These are phyloP conservation scores for Drosophila nr. medialis DNA, from an alignment of 2,888 invertebrate species.

Conservation along the genomic window DNA sequence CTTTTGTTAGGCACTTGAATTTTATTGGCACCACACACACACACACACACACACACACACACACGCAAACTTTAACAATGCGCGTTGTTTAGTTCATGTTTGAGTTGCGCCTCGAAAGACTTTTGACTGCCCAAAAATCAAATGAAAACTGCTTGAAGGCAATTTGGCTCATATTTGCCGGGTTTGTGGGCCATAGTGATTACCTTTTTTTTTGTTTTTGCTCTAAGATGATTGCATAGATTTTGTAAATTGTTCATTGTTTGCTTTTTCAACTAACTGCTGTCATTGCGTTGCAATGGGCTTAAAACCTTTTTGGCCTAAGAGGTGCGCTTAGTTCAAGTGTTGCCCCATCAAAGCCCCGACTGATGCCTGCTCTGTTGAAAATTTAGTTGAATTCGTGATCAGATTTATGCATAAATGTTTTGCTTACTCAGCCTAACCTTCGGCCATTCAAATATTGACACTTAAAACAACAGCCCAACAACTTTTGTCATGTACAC, in stretches of 20 bases:
- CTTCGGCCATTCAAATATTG: conserved; percentile 33
- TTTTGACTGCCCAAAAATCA: conserved; percentile 22
- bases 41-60: not conserved
- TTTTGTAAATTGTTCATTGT: conserved; percentile 56
- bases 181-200: conserved; percentile 35
- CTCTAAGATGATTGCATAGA: conserved; percentile 29
- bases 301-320: not conserved
- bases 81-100: conserved; percentile 30
- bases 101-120: conserved; percentile 8
- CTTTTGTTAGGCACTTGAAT: conserved; percentile 55
- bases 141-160: conserved; percentile 40
- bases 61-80: conserved; percentile 36
- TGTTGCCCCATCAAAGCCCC: conserved; percentile 7
- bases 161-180: conserved; percentile 19
- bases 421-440: conserved; percentile 6
- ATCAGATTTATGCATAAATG: conserved; percentile 12
- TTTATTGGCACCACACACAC: conserved; percentile 49
- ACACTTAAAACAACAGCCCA: conserved; percentile 18
- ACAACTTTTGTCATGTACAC: conserved; percentile 14
- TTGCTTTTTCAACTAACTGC: conserved; percentile 66
- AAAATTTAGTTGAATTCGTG: conserved; percentile 8
- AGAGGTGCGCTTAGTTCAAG: conserved; percentile 1
- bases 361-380: conserved; percentile 7
- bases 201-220: not conserved
- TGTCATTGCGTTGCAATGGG: conserved; percentile 32